Conservation (phyloP, 1,140 invertebrate species). For the Triops longicaudatus region DNA sequence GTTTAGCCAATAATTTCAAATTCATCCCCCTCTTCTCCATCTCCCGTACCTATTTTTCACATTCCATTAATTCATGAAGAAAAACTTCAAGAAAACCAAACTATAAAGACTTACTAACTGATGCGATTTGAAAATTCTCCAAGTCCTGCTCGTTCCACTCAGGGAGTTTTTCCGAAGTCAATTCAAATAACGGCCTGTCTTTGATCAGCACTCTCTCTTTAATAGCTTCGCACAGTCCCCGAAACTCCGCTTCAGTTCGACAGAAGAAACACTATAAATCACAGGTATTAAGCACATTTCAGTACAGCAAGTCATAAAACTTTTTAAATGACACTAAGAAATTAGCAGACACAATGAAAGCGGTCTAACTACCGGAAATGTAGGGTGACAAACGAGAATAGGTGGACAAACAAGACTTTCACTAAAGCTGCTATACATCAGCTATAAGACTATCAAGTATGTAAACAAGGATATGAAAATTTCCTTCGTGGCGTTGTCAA, state of each 20-base stretch:
- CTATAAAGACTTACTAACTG: not conserved
- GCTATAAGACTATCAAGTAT: too few species aligned
- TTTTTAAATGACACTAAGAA: not conserved
- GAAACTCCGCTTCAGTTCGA: not conserved
- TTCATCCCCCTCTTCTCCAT: not conserved
- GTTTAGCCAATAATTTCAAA: constrained; percentile 9
- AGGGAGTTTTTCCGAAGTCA: not conserved
- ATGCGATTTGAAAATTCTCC: not conserved
- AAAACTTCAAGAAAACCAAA: not conserved
- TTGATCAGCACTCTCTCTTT: not conserved
- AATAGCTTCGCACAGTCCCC: not conserved
- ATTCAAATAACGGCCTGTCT: not conserved
- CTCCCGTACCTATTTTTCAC: not conserved
- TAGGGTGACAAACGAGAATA: too few species aligned
- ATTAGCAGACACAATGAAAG: too few species aligned
- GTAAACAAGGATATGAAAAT: too few species aligned
- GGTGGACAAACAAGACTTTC: too few species aligned
- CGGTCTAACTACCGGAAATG: too few species aligned
- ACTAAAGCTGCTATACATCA: too few species aligned
- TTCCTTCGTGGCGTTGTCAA: too few species aligned
- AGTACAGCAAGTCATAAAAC: not conserved
- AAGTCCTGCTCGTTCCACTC: not conserved
- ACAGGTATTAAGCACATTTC: not conserved
- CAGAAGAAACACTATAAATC: not conserved
- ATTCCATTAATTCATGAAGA: not conserved